A percentile compares a stretch with the other conserved stretches of the same genome.
These are phyloP conservation scores for Falco naumanni DNA, from an alignment of 2,797 vertebrate species.

Conservation along the genomic window DNA sequence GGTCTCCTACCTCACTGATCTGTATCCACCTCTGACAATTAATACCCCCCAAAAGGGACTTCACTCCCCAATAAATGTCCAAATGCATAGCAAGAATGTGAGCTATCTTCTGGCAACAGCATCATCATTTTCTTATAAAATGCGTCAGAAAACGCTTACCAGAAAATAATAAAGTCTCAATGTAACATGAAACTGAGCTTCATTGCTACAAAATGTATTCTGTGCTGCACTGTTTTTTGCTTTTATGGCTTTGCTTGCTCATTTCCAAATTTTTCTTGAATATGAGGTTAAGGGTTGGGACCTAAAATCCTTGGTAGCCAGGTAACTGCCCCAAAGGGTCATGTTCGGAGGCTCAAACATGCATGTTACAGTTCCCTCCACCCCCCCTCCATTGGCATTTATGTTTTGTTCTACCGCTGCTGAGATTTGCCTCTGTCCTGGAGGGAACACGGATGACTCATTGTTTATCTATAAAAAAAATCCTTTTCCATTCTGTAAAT, in stretches of 20 bases:
- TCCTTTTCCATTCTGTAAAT: neutral
- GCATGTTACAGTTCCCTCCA: neutral
- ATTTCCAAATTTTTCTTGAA: neutral
- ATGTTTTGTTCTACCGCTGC: neutral
- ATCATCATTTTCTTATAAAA: neutral
- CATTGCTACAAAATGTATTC: neutral
- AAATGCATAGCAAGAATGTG: neutral
- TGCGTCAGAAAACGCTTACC: neutral
- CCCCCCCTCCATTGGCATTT: neutral
- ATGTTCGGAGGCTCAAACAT: neutral
- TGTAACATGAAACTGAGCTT: neutral
- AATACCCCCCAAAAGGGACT: conserved; percentile 1
- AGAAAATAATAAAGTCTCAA: neutral
- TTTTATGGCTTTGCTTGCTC: neutral
- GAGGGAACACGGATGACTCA: conserved; percentile 43
- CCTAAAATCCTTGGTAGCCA: neutral
- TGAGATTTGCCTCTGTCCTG: neutral
- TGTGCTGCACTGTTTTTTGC: neutral
- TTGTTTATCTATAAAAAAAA: conserved; percentile 26
- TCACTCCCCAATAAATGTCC: conserved; percentile 1
- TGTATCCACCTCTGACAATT: conserved; percentile 31
- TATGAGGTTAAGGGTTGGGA: neutral
- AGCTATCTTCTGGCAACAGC: neutral
- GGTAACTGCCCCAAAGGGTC: neutral
- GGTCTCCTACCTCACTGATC: conserved; percentile 16